These are phyloP conservation scores for Enhydra lutris DNA, from an alignment of 2,113 vertebrate species.

Conservation along the genomic window DNA sequence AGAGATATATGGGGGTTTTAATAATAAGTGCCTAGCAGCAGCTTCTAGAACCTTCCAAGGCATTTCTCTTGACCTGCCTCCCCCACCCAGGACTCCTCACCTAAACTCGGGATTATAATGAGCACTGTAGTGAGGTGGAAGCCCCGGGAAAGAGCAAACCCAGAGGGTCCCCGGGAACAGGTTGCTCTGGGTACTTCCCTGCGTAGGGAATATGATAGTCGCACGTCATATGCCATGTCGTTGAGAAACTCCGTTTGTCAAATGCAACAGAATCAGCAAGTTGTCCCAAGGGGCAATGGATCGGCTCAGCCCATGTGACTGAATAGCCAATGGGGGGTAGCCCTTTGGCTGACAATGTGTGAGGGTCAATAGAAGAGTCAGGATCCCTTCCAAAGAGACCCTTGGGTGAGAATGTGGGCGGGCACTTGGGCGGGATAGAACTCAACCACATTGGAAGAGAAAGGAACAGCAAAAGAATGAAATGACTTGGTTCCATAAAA, in stretches of 20 bases:
- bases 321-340: not conserved
- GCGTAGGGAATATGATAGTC: not conserved
- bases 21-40: not conserved
- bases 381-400: not conserved
- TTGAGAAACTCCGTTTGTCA: not conserved
- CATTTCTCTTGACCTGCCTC: not conserved
- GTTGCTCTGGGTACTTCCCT: no score
- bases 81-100: not conserved
- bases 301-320: not conserved
- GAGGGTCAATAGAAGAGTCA: not conserved
- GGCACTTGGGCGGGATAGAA: not conserved
- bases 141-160: no score
- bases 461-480: not conserved
- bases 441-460: not conserved
- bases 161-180: not conserved
- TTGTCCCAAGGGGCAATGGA: not conserved
- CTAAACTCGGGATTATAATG: not conserved
- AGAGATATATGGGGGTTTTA: not conserved
- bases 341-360: not conserved
- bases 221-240: rapidly evolving
- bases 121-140: not conserved
- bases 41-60: not conserved
- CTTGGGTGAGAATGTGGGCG: no score
- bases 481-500: not conserved
- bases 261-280: no score